Percentiles rank a stretch among this genome's conserved stretches.
Conservation (phyloP, 1,140 invertebrate genomes). For the Drosophila mojavensis region DNA sequence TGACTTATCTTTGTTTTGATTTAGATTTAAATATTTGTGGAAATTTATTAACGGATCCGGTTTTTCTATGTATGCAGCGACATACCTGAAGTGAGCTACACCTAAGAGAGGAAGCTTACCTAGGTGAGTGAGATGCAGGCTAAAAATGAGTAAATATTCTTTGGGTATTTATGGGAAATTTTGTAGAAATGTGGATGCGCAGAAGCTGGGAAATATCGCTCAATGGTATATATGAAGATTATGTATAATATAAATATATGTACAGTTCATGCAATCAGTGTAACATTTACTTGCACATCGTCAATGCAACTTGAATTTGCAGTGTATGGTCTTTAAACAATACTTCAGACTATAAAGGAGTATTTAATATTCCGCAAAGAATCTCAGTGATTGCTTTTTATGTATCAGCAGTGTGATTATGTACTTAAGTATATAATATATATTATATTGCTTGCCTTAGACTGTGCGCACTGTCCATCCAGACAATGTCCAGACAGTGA, state of each 20-base stretch:
- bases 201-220: not conserved
- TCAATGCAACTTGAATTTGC: too few species aligned
- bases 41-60: not conserved
- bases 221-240: too few species aligned
- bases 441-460: not conserved
- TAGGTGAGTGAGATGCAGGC: not conserved
- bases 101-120: not conserved
- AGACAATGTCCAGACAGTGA: conserved; percentile 23
- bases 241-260: too few species aligned
- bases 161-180: conserved; percentile 6
- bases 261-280: too few species aligned
- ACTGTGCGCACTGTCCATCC: not conserved
- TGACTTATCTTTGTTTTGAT: not conserved
- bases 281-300: too few species aligned
- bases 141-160: not conserved
- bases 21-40: not conserved
- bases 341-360: not conserved
- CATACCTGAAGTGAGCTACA: not conserved
- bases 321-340: too few species aligned
- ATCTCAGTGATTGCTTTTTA: not conserved
- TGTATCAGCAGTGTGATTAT: not conserved
- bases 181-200: not conserved
- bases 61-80: not conserved
- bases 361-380: not conserved
- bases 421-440: not conserved